These are phyloP conservation scores for Apostichopus leukothele DNA, from an alignment of 53 echinoderm and acorn worm species.

Conservation along the genomic window DNA sequence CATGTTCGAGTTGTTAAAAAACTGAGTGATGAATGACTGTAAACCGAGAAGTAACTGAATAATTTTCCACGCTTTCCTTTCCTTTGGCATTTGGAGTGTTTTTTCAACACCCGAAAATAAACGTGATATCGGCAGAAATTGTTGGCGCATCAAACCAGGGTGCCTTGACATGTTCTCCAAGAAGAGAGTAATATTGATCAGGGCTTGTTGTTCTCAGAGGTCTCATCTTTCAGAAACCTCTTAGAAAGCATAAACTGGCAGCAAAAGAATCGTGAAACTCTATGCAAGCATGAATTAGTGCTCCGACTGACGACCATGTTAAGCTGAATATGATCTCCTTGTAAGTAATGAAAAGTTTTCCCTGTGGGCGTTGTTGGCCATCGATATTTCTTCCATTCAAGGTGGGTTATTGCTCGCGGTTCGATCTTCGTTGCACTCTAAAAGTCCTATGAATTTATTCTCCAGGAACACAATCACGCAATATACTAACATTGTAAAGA, in stretches of 20 bases:
- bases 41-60: background rate
- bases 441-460: too few relatives aligned
- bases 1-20: slow-evolving; percentile 3
- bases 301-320: background rate
- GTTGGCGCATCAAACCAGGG: background rate
- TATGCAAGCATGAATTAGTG: background rate
- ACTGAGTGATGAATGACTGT: background rate
- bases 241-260: slow-evolving; percentile 9
- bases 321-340: background rate
- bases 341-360: background rate
- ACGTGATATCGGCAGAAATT: background rate
- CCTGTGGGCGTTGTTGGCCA: background rate
- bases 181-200: slow-evolving; percentile 17
- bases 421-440: too few relatives aligned
- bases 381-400: background rate
- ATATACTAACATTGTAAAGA: too few relatives aligned
- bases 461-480: too few relatives aligned
- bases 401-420: background rate
- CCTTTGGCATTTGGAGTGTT: background rate
- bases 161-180: background rate
- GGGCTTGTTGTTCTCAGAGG: background rate
- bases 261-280: background rate
- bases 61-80: too few relatives aligned
- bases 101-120: background rate
- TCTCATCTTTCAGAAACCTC: slow-evolving; percentile 12